Conservation (phyloP, 2,797 vertebrate species). For the Siniperca undulata region DNA sequence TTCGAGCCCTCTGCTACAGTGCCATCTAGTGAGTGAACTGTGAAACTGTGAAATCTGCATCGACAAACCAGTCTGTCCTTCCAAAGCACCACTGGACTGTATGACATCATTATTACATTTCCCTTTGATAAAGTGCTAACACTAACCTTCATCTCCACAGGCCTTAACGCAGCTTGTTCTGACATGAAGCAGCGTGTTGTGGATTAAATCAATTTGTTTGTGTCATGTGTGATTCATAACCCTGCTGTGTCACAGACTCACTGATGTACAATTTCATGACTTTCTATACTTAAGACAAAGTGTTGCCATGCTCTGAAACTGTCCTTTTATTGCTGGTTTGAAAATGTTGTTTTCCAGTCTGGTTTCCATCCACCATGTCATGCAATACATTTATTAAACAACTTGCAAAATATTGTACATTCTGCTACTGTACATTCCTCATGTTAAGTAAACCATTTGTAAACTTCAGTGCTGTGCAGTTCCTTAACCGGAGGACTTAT, state of each 20-base stretch:
- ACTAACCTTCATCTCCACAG: too few species aligned
- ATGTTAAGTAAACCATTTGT: background rate
- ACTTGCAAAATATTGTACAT: too few species aligned
- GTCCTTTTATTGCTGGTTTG: background rate
- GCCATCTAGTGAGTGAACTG: constrained; percentile 11
- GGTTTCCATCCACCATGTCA: background rate
- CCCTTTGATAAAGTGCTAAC: too few species aligned
- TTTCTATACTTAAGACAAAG: background rate
- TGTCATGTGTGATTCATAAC: background rate
- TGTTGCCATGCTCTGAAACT: background rate
- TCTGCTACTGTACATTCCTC: background rate
- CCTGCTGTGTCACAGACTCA: background rate
- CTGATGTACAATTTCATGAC: too few species aligned
- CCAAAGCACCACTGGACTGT: too few species aligned
- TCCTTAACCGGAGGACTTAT: background rate
- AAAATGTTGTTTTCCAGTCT: background rate
- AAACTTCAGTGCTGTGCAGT: background rate
- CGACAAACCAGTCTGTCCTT: too few species aligned
- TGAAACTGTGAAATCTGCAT: background rate
- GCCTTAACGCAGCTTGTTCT: background rate
- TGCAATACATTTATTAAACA: background rate
- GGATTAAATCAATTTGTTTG: background rate
- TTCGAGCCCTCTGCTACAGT: background rate
- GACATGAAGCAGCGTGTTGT: constrained; percentile 1
- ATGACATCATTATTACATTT: too few species aligned